Base-by-base conservation (phyloP, 2,113 vertebrate genomes). In the Micronisus gabar region DNA sequence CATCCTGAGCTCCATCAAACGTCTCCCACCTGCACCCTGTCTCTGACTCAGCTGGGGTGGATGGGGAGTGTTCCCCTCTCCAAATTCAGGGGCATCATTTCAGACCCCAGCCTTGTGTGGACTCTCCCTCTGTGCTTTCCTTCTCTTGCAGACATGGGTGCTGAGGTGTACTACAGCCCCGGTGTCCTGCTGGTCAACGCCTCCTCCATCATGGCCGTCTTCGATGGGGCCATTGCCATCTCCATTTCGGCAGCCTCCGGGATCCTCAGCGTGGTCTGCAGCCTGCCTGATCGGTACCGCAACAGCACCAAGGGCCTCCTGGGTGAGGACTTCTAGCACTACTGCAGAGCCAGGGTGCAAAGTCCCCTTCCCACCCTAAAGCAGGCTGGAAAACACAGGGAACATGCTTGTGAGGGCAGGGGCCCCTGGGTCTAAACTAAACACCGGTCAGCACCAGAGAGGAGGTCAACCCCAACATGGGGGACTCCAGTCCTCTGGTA, bases 291-390 rank as follows among this genome's bases (percentile, higher is more conserved):
- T 59, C 5, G 1, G 53, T 97, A 96, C 81, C 36, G 0, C 81
- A 95, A 91, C 58, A 62, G 70, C 84, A 97, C 95, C 78, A 93
- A 76, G 27, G 96, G 96, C 34, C 95, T 96, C 40, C 87, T 96
- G 78, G 95, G 95, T 97, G 58, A 97, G 96, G 22, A 84, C 27
- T 53, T 20, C 38, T 70, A 32, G 29, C 89, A 76, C 38, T 0
- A 0, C 27, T 12, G 3, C 79, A 81, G 38, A 58, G 55, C 40
- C 0, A 0, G 66, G 29, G 20, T 32, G 65, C 15, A 81, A 89
- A 53, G 43, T 62, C n/a, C 47, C 32, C 27, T 78, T 84, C 55
- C 20, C 32, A 56, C 15, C n/a, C 43, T 25, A 52, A 84, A 86
- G 32, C 21, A 75, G 70, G 10, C 38, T 81, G 32, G 55, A 18